A percentile compares a stretch with the other conserved stretches of the same genome.
Evolutionary conservation across 2,888 invertebrate genomes (phyloP).

Genomic region (Gerris lacustris): DNA sequence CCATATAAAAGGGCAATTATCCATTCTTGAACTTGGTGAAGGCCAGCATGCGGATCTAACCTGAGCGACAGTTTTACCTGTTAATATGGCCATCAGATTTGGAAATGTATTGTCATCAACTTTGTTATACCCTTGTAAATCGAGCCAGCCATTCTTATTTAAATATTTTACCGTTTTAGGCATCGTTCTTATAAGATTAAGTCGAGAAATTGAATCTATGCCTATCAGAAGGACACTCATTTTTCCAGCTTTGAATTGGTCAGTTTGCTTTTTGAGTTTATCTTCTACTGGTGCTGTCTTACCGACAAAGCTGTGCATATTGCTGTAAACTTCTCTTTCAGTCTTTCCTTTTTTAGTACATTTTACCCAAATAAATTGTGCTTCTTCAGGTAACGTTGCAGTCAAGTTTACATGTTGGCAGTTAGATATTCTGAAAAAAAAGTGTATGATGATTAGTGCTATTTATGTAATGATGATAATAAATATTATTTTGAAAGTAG

Average conservation of each 20-base stretch:
- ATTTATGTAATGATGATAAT: too few species aligned
- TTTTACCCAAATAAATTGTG: slow-evolving; percentile 26
- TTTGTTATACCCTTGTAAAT: slow-evolving; percentile 62
- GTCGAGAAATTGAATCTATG: slow-evolving; percentile 71
- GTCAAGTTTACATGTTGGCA: slow-evolving; percentile 25
- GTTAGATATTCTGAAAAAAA: slow-evolving; percentile 24
- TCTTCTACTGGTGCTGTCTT: slow-evolving; percentile 42
- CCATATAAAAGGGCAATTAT: slow-evolving; percentile 67
- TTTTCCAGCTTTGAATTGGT: slow-evolving; percentile 14
- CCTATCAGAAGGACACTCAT: slow-evolving; percentile 66
- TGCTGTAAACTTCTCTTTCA: slow-evolving; percentile 39
- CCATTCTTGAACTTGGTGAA: slow-evolving; percentile 40
- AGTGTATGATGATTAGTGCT: background rate
- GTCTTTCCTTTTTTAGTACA: slow-evolving; percentile 23
- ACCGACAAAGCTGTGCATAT: slow-evolving; percentile 46
- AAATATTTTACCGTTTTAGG: slow-evolving; percentile 56
- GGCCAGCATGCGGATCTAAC: slow-evolving; percentile 26
- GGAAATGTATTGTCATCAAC: slow-evolving; percentile 83
- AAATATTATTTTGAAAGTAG: too few species aligned
- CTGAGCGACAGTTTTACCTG: slow-evolving; percentile 45
- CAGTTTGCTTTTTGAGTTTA: slow-evolving; percentile 33
- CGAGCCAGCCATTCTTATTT: slow-evolving; percentile 54
- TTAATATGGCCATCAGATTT: slow-evolving; percentile 70
- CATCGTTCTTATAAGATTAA: slow-evolving; percentile 64
- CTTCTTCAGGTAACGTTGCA: slow-evolving; percentile 24